A percentile compares a stretch with the other conserved stretches of the same genome.
Conservation (phyloP, 2,888 invertebrate species). For the Eupithecia centaureata region DNA sequence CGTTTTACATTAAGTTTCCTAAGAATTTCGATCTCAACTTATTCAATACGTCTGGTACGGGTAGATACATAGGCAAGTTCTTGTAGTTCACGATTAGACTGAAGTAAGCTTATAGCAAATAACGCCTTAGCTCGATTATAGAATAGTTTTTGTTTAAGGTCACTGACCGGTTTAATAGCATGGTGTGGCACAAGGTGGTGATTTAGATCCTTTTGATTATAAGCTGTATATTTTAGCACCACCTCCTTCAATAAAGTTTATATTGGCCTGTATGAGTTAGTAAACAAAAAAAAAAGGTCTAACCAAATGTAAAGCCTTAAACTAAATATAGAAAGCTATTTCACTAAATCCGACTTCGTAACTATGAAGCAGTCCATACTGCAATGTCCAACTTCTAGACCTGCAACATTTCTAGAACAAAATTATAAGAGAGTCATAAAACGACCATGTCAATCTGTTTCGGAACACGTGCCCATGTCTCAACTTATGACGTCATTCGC, state of each 20-base stretch:
- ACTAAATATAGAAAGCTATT: background rate
- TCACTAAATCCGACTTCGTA: background rate
- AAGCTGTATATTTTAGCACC: slow-evolving; percentile 15
- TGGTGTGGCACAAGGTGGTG: slow-evolving; percentile 40
- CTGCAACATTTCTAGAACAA: background rate
- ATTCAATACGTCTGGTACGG: slow-evolving; percentile 5
- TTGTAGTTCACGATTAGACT: slow-evolving; percentile 31
- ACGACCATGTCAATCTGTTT: slow-evolving; percentile 21
- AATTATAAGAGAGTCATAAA: background rate
- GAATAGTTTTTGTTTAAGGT: slow-evolving; percentile 59
- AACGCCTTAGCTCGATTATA: slow-evolving; percentile 27
- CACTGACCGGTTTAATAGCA: slow-evolving; percentile 49
- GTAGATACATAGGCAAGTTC: slow-evolving; percentile 13
- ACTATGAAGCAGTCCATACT: background rate
- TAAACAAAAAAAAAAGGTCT: background rate
- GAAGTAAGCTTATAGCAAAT: slow-evolving; percentile 50
- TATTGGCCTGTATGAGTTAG: background rate
- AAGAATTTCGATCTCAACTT: slow-evolving; percentile 35
- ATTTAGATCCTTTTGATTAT: slow-evolving; percentile 38
- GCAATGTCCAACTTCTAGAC: background rate
- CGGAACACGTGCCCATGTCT: slow-evolving; percentile 40
- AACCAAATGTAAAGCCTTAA: background rate
- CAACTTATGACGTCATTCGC: slow-evolving; percentile 52
- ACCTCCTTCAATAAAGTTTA: slow-evolving; percentile 11
- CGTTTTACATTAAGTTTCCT: slow-evolving; percentile 53